Percentiles rank a stretch among this genome's conserved stretches.
Evolutionary conservation across 1,140 invertebrate genomes (phyloP).

Genomic region (Lasaia peninsularis): DNA sequence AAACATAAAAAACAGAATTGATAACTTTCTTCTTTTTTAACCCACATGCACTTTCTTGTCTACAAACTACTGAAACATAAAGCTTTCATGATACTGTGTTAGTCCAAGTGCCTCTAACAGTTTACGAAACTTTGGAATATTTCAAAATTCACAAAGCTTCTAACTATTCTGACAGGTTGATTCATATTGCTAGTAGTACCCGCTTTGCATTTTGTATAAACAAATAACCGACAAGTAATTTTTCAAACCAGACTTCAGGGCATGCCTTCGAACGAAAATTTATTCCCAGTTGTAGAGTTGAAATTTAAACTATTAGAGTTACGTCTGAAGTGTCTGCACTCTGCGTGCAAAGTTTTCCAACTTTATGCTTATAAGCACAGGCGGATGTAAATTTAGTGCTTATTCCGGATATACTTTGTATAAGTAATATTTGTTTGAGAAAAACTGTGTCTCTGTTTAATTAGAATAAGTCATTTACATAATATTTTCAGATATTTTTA

Average conservation of each 20-base stretch:
- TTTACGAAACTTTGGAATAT: background rate
- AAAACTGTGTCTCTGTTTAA: background rate
- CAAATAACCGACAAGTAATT: slow-evolving; percentile 10
- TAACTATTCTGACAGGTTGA: slow-evolving; percentile 6
- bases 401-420: background rate
- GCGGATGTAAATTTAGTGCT: background rate
- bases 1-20: no score
- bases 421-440: background rate
- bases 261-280: slow-evolving; percentile 11
- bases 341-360: background rate
- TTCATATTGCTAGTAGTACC: background rate
- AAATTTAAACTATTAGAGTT: slow-evolving; percentile 12
- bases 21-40: no score
- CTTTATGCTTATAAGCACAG: slow-evolving; percentile 6
- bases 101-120: background rate
- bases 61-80: no score
- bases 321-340: slow-evolving; percentile 3
- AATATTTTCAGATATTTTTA: no score
- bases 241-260: slow-evolving; percentile 7
- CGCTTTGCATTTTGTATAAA: slow-evolving; percentile 9
- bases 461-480: no score
- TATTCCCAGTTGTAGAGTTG: slow-evolving; percentile 5
- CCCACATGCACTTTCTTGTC: no score
- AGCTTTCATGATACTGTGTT: no score
- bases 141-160: slow-evolving; percentile 3